Evolutionary conservation across 2,113 vertebrate species (phyloP).

Genomic region (Lasiurus borealis): DNA sequence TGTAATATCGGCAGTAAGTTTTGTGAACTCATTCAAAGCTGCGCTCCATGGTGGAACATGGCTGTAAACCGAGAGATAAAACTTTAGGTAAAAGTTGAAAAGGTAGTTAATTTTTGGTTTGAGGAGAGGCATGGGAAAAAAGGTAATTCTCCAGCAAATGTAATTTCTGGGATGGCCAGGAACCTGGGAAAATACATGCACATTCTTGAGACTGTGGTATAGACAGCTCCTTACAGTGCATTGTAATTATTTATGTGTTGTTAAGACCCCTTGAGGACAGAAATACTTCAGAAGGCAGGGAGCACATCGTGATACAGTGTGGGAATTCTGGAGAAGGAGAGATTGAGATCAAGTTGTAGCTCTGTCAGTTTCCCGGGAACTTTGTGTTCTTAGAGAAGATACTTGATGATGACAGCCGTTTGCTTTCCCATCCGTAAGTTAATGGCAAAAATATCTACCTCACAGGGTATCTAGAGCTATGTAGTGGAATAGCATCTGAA

Average conservation of each 20-base stretch:
- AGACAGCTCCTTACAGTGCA: background rate
- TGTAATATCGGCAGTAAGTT: slow-evolving; percentile 43
- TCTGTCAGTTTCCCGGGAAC: background rate
- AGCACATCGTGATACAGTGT: background rate
- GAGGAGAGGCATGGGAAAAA: slow-evolving; percentile 17
- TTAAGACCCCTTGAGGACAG: background rate
- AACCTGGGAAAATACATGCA: background rate
- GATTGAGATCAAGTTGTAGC: background rate
- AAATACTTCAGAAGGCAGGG: background rate
- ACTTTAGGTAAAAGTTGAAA: slow-evolving; percentile 57
- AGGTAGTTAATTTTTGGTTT: slow-evolving; percentile 59
- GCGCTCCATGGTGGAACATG: slow-evolving; percentile 38
- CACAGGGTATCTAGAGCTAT: background rate
- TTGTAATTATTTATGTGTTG: background rate
- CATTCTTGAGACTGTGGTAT: background rate
- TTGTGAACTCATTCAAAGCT: slow-evolving; percentile 60
- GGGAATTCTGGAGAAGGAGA: background rate
- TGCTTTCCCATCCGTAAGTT: background rate
- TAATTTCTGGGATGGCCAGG: background rate
- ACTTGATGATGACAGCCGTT: background rate
- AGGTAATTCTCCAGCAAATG: slow-evolving; percentile 53
- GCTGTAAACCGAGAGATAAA: slow-evolving; percentile 67
- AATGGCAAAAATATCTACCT: slow-evolving; percentile 2
- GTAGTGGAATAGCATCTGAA: background rate
- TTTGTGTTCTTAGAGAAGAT: background rate